Conservation (phyloP, 92 coral and sea anemone species). For the Palythoa grandis region DNA sequence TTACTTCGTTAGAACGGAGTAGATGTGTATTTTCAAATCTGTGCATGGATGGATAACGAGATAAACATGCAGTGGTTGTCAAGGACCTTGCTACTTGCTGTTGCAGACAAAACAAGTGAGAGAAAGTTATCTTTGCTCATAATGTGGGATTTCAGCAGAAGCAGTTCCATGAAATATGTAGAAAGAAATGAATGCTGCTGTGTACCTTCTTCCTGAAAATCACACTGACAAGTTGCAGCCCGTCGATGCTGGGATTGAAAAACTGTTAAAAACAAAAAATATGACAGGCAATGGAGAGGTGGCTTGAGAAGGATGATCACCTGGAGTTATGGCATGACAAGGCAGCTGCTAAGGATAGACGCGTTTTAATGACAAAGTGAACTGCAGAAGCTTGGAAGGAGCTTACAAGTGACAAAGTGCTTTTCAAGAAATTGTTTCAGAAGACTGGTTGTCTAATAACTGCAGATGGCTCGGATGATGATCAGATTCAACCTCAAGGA, state of each 20-base stretch:
- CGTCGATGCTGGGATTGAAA: conserved; percentile 22
- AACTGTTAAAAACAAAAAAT: conserved; percentile 21
- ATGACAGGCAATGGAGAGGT: conserved; percentile 15
- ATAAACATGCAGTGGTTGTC: conserved; percentile 32
- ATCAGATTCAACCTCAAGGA: too few species aligned
- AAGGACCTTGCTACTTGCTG: conserved; percentile 20
- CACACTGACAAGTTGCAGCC: conserved; percentile 32
- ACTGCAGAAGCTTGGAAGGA: conserved; percentile 5
- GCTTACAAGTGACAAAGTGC: neutral
- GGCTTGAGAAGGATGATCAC: conserved; percentile 16
- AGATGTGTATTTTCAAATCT: conserved; percentile 28
- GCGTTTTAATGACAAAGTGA: conserved; percentile 25
- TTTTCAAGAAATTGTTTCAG: conserved; percentile 6
- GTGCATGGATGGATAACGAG: conserved; percentile 46
- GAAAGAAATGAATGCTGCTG: neutral
- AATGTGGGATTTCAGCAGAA: conserved; percentile 33
- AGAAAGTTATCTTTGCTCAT: conserved; percentile 32
- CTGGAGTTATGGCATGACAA: conserved; percentile 41
- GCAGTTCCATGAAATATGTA: neutral
- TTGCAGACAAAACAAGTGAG: neutral
- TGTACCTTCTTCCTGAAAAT: too few species aligned
- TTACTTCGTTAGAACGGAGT: too few species aligned
- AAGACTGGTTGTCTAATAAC: too few species aligned
- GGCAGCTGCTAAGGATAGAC: neutral
- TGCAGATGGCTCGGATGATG: too few species aligned